Conservation (phyloP, 1,140 invertebrate genomes). For the Trypoxylus dichotomus region DNA sequence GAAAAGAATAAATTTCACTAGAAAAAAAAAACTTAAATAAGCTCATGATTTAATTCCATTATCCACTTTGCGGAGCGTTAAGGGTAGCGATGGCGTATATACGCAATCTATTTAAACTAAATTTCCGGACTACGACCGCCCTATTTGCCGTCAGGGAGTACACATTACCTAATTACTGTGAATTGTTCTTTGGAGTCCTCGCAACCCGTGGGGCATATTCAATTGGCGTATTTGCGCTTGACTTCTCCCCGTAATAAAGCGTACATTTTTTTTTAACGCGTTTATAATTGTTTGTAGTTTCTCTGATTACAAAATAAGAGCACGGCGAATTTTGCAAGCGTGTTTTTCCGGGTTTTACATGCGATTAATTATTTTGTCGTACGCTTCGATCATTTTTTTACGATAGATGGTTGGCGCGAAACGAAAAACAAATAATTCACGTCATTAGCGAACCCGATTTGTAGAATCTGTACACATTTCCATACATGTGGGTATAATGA, state of each 20-base stretch:
- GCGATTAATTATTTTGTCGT: constrained; percentile 15
- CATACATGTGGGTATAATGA: too few relatives aligned
- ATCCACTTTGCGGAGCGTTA: constrained; percentile 4
- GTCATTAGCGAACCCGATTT: too few relatives aligned
- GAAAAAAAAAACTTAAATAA: background rate
- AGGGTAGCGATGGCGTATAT: background rate
- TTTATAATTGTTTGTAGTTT: constrained; percentile 25
- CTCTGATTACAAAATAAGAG: constrained; percentile 10
- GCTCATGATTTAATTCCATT: background rate
- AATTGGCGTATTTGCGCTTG: constrained; percentile 4
- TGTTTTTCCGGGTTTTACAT: background rate
- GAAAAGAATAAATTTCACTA: background rate
- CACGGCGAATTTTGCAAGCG: constrained; percentile 11
- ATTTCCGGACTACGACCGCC: constrained; percentile 9
- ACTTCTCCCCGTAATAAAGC: constrained; percentile 15
- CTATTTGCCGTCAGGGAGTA: background rate
- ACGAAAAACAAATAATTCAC: too few relatives aligned
- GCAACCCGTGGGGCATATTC: background rate
- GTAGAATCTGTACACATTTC: too few relatives aligned
- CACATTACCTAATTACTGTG: constrained; percentile 24
- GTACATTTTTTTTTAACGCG: constrained; percentile 23
- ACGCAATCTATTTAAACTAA: constrained; percentile 24
- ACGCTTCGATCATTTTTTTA: background rate
- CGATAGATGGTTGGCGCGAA: background rate
- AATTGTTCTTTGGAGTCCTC: constrained; percentile 19